Base-by-base conservation (phyloP, 2,888 invertebrate genomes). In the Eurytoma californica region DNA sequence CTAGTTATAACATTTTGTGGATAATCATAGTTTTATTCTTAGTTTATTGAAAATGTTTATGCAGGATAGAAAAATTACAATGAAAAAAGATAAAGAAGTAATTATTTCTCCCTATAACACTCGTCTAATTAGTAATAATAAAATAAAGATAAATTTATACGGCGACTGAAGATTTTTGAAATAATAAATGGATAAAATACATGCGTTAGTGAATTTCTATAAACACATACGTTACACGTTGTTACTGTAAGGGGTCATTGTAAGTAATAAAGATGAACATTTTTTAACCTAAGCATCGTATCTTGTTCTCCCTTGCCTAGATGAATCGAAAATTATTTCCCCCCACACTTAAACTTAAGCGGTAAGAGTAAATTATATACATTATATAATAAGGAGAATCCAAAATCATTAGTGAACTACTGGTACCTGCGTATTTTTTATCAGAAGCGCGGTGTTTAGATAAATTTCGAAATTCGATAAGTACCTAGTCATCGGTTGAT, bases 361-460 rank as follows among this genome's bases (percentile, higher is more conserved):
- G 61, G 73, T 66, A 80, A 80, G 69, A 55, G 20, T 53, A n/a
- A 55, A 39, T 61, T 24, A 30, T 65, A 65, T 5, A 51, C 39
- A 53, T 28, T 18, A 55, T 3, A 30, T 14, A 57, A 66, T 63
- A 66, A 65, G 69, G 13, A 65, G 69, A 69, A 63, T 55, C 7
- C 49, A 49, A 60, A 61, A 57, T 39, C 47, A 72, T 72, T 72
- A 39, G 61, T 63, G 68, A 69, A 72, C 72, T 63, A 72, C 72
- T 51, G 55, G 74, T 77, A 80, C 80, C 77, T 74, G 77, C 74
- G 80, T 67, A 77, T 77, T 74, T 39, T 80, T 80, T 63, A 74
- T 70, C 73, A 47, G 16, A 73, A 74, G 58, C 69, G 68, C 67
- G 67, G 70, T 51, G 66, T 60, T 60, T 28, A 20, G 39, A 39